Evolutionary conservation across 2,113 vertebrate genomes (phyloP), one percentile per base, ranked within the genome.

Genomic region (Grallaria varia): DNA sequence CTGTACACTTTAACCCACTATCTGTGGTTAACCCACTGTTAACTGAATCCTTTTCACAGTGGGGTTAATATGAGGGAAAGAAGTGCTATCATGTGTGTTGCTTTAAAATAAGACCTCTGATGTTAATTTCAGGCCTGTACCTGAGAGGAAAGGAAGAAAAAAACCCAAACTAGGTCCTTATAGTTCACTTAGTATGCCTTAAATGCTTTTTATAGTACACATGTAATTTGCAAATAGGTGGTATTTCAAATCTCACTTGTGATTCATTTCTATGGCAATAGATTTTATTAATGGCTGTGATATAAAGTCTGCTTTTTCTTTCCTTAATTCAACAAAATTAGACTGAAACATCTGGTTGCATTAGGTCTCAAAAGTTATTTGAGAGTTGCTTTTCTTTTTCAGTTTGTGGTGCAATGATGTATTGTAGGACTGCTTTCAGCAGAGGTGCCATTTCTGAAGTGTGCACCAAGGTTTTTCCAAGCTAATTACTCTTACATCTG

Each of bases 11-110:
- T 89, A 96, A 94, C 87, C 95, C 30, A 12, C 37, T 92, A 84
- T 87, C 84, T 62, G 44, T 82, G 18, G 20, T 96, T 97, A 97
- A 96, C 91, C 78, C 94, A 66, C 67, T 95, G 58, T 91, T 91
- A 84, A 63, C 86, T 16, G 44, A 82, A 91, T 35, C 13, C 6
- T 75, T 95, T 92, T 78, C 37, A 56, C 25, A 19, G 52, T 17
- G 10, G 11, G 11, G 35, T 88, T 73, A 77, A 23, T 17, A 33
- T 7, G 6, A 67, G 44, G 23, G 30, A 84, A 88, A 59, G 28
- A 23, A 52, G 7, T 0, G 0, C 37, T 73, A 53, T 56, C 6
- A 37, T 13, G 37, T 28, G 9, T n/a, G 20, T 68, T 90, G 56
- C 22, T 59, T 87, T 89, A 85, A 95, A 95, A 25, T 44, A 77